Conservation (phyloP, 1,140 invertebrate species). For the Anastrepha ludens region DNA sequence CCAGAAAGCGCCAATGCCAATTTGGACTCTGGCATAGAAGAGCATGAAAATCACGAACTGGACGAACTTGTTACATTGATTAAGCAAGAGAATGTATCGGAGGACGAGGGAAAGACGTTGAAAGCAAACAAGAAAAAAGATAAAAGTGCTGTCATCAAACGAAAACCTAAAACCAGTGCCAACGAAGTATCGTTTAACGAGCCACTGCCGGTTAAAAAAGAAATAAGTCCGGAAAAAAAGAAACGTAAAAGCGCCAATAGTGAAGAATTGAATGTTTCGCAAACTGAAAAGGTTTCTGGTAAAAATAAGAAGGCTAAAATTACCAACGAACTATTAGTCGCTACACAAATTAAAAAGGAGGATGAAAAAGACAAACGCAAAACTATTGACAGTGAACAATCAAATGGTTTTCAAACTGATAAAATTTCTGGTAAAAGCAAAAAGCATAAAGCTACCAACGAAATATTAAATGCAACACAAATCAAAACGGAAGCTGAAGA, state of each 20-base stretch:
- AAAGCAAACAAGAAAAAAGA: background rate
- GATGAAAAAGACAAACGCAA: too few species aligned
- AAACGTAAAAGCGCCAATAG: background rate
- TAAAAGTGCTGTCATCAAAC: background rate
- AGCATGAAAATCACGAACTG: constrained; percentile 57
- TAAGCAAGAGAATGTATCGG: constrained; percentile 58
- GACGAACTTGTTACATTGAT: constrained; percentile 64
- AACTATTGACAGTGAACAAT: too few species aligned
- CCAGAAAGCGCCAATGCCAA: constrained; percentile 19
- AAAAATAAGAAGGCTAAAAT: too few species aligned
- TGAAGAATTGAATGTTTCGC: too few species aligned
- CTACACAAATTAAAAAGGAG: too few species aligned
- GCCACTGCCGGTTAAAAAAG: background rate
- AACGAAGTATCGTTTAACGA: background rate
- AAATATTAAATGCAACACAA: background rate
- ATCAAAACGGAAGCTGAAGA: constrained; percentile 3
- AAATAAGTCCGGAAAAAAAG: background rate
- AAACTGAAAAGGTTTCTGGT: constrained; percentile 6
- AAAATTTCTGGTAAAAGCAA: background rate
- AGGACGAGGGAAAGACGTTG: background rate
- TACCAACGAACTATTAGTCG: too few species aligned
- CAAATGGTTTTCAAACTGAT: background rate
- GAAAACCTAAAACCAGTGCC: background rate
- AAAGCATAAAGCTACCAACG: constrained; percentile 11
- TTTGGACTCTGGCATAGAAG: constrained; percentile 54